Conservation (phyloP, 1,140 invertebrate species). For the Aphis craccivora region DNA sequence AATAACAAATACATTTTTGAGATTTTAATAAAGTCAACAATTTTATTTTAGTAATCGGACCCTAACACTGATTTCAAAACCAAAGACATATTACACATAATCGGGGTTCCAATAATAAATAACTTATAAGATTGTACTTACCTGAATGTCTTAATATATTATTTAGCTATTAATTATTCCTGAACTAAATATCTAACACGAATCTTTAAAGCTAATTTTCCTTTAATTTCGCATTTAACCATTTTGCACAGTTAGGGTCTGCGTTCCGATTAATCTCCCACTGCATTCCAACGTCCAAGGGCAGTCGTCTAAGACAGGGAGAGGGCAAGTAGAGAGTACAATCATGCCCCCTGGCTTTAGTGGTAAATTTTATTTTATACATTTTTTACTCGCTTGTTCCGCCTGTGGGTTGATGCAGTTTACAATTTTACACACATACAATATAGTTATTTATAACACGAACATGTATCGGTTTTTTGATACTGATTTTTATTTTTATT, state of each 20-base stretch:
- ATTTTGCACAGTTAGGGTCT: conserved; percentile 41
- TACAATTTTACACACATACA: conserved; percentile 30
- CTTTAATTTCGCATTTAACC: conserved; percentile 18
- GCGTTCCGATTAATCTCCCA: conserved; percentile 39
- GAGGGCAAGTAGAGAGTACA: neutral
- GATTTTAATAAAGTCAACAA: neutral
- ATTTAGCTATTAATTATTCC: neutral
- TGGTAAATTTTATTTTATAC: conserved; percentile 47
- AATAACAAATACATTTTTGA: neutral
- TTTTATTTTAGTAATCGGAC: too few species aligned
- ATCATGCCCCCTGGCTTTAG: conserved; percentile 46
- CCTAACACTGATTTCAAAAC: neutral
- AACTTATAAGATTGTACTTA: neutral
- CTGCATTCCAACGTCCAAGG: conserved; percentile 50
- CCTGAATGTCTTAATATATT: neutral
- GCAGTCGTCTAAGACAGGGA: conserved; percentile 10
- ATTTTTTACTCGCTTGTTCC: conserved; percentile 36
- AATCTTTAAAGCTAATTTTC: neutral
- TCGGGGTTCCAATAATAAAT: neutral
- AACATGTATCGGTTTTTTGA: conserved; percentile 42
- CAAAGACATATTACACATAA: neutral
- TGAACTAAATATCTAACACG: neutral
- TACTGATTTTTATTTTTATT: conserved; percentile 18
- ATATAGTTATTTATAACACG: conserved; percentile 48
- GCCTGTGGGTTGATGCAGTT: conserved; percentile 48